Evolutionary conservation across 1,140 invertebrate species (phyloP).

Genomic region (Drosophila triauraria): DNA sequence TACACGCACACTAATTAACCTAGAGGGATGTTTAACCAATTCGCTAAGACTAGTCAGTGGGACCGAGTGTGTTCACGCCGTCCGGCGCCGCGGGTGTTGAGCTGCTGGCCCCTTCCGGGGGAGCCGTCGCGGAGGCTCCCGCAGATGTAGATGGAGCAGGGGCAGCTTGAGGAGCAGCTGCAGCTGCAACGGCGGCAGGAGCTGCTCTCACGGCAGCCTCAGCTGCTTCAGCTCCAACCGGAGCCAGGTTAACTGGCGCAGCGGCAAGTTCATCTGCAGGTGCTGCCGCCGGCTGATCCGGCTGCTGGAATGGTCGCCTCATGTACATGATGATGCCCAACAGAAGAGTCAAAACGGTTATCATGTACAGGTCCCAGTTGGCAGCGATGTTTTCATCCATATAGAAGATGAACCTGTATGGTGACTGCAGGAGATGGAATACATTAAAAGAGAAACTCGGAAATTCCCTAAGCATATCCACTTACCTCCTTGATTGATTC

Average conservation of each 20-base stretch:
- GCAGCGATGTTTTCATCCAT: conserved; percentile 90
- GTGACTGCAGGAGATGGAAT: conserved; percentile 86
- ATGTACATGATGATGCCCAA: conserved; percentile 93
- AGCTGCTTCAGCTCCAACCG: conserved; percentile 17
- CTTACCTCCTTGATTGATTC: conserved; percentile 88
- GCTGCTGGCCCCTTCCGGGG: conserved; percentile 20
- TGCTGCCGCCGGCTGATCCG: conserved; percentile 41
- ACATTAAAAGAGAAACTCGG: background rate
- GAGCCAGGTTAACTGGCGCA: conserved; percentile 36
- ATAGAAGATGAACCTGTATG: conserved; percentile 88
- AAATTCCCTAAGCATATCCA: background rate
- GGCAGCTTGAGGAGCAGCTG: background rate
- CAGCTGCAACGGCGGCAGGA: background rate
- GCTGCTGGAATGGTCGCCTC: conserved; percentile 87
- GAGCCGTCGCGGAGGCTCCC: conserved; percentile 6
- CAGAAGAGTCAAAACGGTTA: conserved; percentile 92
- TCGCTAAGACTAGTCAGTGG: conserved; percentile 80
- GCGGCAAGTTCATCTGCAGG: conserved; percentile 42
- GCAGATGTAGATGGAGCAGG: conserved; percentile 14
- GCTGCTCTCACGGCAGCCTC: conserved; percentile 5
- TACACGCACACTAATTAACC: conserved; percentile 82
- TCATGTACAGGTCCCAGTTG: conserved; percentile 98
- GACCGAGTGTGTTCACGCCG: conserved; percentile 58
- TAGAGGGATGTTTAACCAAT: conserved; percentile 66
- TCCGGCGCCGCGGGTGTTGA: conserved; percentile 39